Conservation (phyloP, 2,797 vertebrate species). For the Myiotriccus ornatus region DNA sequence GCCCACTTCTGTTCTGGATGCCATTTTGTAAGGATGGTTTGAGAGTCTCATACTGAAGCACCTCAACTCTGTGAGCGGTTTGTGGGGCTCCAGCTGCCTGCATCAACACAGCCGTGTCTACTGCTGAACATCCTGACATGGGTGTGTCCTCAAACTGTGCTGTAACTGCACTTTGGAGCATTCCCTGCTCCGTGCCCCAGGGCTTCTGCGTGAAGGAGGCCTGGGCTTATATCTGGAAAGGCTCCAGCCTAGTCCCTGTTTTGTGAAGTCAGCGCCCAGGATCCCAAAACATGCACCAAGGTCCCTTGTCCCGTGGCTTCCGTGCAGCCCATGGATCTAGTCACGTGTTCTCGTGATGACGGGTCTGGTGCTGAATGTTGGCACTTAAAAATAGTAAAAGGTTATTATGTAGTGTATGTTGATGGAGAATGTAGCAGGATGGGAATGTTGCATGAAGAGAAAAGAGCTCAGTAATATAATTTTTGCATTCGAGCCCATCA, state of each 20-base stretch:
- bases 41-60: rapidly evolving
- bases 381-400: neutral
- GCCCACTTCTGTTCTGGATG: neutral
- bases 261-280: neutral
- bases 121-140: neutral
- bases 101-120: neutral
- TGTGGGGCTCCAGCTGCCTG: neutral
- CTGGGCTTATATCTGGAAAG: neutral
- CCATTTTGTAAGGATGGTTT: neutral
- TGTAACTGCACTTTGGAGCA: neutral
- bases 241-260: neutral
- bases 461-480: neutral
- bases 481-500: neutral
- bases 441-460: neutral
- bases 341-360: rapidly evolving
- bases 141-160: neutral
- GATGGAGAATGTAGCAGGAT: neutral
- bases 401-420: neutral
- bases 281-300: neutral
- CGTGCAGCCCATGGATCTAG: neutral
- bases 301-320: neutral
- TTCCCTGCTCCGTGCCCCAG: neutral
- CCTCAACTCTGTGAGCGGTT: neutral
- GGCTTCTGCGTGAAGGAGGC: neutral
- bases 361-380: neutral